phyloP scores from a whole-genome alignment of 2,797 vertebrate species.

The Enteromius unitaeniatus region DNA sequence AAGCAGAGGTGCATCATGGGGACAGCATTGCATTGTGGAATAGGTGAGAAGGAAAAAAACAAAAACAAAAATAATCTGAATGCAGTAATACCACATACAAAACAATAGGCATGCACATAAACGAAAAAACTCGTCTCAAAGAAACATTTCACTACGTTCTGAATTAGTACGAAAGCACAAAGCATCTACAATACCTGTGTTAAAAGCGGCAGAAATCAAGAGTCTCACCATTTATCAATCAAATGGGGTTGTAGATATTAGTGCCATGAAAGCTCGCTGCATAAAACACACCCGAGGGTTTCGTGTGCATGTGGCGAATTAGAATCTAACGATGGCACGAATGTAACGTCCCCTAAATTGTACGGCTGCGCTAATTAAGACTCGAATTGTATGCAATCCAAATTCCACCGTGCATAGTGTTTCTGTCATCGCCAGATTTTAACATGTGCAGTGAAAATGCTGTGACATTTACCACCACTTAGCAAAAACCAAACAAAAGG shows the following conservation, averaged over 20 bases:
- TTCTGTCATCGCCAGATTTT: neutral
- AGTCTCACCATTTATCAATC: slow-evolving; percentile 72
- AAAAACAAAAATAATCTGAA: slow-evolving; percentile 96
- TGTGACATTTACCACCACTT: slow-evolving; percentile 35
- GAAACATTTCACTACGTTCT: slow-evolving; percentile 91
- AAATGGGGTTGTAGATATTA: slow-evolving; percentile 61
- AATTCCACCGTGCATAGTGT: neutral
- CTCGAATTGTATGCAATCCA: neutral
- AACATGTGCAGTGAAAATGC: neutral
- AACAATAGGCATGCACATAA: slow-evolving; percentile 99
- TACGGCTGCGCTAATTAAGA: neutral
- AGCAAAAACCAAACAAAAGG: neutral
- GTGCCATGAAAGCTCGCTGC: slow-evolving; percentile 43
- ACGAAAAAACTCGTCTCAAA: slow-evolving; percentile 96
- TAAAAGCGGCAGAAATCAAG: slow-evolving; percentile 92
- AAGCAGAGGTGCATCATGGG: slow-evolving; percentile 99
- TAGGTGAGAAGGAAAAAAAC: slow-evolving; percentile 99
- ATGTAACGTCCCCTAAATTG: neutral
- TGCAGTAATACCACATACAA: slow-evolving; percentile 99
- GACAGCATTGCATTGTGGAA: slow-evolving; percentile 99
- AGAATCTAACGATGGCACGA: neutral
- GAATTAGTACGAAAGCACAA: slow-evolving; percentile 96
- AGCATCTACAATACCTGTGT: slow-evolving; percentile 94
- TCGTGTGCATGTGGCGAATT: neutral
- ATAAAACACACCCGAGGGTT: slow-evolving; percentile 9